These are phyloP conservation scores for Lasioglossum calceatum DNA, from an alignment of 2,888 invertebrate genomes.

Conservation along the genomic window DNA sequence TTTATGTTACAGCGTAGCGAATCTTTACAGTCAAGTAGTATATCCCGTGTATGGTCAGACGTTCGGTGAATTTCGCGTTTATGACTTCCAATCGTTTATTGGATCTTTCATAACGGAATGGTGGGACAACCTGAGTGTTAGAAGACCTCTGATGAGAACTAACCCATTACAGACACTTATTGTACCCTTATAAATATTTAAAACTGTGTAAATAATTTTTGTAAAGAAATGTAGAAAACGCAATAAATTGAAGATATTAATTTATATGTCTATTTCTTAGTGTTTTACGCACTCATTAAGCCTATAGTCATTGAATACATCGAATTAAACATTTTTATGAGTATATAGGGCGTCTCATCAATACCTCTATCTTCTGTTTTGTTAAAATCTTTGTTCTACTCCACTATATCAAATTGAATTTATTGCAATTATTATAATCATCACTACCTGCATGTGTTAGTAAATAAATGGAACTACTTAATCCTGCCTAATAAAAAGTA, in stretches of 20 bases:
- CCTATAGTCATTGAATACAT: too few relatives aligned
- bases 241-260: neutral
- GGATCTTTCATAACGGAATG: neutral
- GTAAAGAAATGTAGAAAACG: neutral
- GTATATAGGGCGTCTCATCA: too few relatives aligned
- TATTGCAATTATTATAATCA: neutral
- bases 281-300: neutral
- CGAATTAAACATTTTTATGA: too few relatives aligned
- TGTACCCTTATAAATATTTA: neutral
- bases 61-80: neutral
- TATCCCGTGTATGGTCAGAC: neutral
- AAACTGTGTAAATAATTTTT: neutral
- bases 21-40: neutral
- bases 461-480: neutral
- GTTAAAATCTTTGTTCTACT: neutral
- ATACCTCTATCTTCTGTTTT: neutral
- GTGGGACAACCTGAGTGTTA: neutral
- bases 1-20: too few relatives aligned
- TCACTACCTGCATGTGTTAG: neutral
- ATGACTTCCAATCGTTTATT: neutral
- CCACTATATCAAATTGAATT: neutral
- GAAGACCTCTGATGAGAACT: neutral
- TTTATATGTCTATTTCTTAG: neutral
- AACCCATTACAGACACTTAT: neutral
- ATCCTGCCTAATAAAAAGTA: neutral